These are phyloP conservation scores for Wiebesia pumilae DNA, from an alignment of 1,140 invertebrate species.

Conservation along the genomic window DNA sequence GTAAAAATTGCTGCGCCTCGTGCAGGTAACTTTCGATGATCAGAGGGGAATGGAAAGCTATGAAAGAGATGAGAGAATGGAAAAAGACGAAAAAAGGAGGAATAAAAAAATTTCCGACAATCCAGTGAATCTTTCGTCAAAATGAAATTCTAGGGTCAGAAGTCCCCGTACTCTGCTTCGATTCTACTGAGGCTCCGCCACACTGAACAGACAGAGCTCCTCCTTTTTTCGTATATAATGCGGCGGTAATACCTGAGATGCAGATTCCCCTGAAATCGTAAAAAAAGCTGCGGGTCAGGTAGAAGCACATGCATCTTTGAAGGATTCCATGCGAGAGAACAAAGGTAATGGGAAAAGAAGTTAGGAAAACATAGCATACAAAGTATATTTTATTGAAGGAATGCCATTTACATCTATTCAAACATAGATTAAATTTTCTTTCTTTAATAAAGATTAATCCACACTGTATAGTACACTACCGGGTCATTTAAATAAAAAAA, in stretches of 20 bases:
- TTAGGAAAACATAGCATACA: not conserved
- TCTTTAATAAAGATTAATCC: no score
- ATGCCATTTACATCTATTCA: no score
- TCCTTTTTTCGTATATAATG: constrained; percentile 19
- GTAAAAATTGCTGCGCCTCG: constrained; percentile 21
- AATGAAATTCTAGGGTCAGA: constrained; percentile 10
- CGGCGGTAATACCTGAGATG: constrained; percentile 33
- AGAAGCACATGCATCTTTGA: constrained; percentile 45
- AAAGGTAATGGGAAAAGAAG: not conserved
- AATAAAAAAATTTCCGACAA: constrained; percentile 36
- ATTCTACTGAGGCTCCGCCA: not conserved
- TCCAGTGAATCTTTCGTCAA: constrained; percentile 27
- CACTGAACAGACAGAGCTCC: not conserved
- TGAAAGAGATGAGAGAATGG: constrained; percentile 7
- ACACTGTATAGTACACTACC: no score
- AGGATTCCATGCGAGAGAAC: not conserved
- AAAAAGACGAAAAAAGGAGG: not conserved
- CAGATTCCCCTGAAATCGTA: constrained; percentile 60
- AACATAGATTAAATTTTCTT: no score
- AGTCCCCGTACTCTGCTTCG: constrained; percentile 11
- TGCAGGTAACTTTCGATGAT: constrained; percentile 31
- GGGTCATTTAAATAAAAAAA: no score
- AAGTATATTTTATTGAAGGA: no score
- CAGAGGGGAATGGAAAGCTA: constrained; percentile 37
- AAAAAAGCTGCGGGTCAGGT: constrained; percentile 60